Evolutionary conservation across 2,113 vertebrate species (phyloP).

Genomic region (Syngnathus floridae): DNA sequence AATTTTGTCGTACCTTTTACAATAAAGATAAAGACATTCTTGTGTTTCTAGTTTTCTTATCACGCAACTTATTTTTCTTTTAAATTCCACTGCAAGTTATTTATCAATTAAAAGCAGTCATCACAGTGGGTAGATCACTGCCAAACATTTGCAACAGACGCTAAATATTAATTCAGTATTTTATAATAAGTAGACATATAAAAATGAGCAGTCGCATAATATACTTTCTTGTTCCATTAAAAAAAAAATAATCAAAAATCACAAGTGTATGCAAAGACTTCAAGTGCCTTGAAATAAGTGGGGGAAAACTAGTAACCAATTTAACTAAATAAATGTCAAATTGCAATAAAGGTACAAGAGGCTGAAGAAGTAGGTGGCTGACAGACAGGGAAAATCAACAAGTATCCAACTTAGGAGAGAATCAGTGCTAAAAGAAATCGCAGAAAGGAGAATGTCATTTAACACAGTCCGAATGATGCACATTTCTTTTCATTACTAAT

Average conservation of each 20-base stretch:
- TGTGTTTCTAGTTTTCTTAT: no score
- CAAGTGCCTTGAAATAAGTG: neutral
- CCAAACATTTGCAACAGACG: neutral
- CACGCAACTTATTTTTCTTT: no score
- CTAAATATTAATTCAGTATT: neutral
- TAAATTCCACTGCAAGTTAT: neutral
- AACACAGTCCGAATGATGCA: slow-evolving; percentile 19
- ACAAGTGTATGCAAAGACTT: neutral
- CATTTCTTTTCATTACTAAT: slow-evolving; percentile 6
- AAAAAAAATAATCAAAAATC: neutral
- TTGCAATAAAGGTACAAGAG: neutral
- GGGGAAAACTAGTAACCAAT: neutral
- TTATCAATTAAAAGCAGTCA: neutral
- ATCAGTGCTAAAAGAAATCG: slow-evolving; percentile 7
- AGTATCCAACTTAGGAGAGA: slow-evolving; percentile 8
- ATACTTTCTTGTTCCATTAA: neutral
- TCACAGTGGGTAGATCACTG: neutral
- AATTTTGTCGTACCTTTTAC: neutral
- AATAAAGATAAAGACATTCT: neutral
- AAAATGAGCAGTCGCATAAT: neutral
- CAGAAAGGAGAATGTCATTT: slow-evolving; percentile 8
- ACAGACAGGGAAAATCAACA: neutral
- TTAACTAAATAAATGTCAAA: neutral
- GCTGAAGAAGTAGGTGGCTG: neutral
- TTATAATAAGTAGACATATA: neutral